These are phyloP conservation scores for Lanistes nyassanus DNA, from an alignment of 1,140 invertebrate genomes.

Conservation along the genomic window DNA sequence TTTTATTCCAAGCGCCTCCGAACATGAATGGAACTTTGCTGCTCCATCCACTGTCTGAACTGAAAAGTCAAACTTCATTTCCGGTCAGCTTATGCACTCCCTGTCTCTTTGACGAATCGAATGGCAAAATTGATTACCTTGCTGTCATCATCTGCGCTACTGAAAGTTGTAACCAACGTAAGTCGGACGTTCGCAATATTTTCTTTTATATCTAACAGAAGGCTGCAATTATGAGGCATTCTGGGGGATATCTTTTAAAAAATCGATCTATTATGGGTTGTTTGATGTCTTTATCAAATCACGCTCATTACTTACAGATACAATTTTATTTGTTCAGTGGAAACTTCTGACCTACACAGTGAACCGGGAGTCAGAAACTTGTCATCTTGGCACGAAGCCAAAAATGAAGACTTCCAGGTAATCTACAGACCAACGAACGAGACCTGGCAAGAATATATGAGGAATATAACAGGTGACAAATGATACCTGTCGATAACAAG, in stretches of 20 bases:
- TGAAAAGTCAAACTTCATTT: conserved; percentile 15
- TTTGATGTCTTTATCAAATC: too few species aligned
- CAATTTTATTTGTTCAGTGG: not conserved
- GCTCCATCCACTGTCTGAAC: too few species aligned
- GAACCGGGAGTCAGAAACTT: not conserved
- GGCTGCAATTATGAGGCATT: not conserved
- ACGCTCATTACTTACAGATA: too few species aligned
- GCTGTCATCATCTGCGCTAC: conserved; percentile 23
- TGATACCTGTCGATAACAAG: too few species aligned
- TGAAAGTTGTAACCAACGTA: conserved; percentile 18
- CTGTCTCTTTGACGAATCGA: conserved; percentile 25
- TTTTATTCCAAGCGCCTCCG: not conserved
- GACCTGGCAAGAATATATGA: not conserved
- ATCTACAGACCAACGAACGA: conserved; percentile 25
- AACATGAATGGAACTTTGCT: too few species aligned
- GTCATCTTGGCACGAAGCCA: conserved; percentile 19
- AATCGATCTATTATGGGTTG: not conserved
- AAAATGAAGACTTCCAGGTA: not conserved
- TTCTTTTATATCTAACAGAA: too few species aligned
- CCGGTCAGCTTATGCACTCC: conserved; percentile 13
- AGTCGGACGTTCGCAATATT: too few species aligned
- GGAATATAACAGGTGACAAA: not conserved
- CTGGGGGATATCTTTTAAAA: not conserved
- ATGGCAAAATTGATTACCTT: conserved; percentile 20
- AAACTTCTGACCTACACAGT: not conserved